Evolutionary conservation across 2,113 vertebrate species (phyloP).

Genomic region (Puntigrus tetrazona): DNA sequence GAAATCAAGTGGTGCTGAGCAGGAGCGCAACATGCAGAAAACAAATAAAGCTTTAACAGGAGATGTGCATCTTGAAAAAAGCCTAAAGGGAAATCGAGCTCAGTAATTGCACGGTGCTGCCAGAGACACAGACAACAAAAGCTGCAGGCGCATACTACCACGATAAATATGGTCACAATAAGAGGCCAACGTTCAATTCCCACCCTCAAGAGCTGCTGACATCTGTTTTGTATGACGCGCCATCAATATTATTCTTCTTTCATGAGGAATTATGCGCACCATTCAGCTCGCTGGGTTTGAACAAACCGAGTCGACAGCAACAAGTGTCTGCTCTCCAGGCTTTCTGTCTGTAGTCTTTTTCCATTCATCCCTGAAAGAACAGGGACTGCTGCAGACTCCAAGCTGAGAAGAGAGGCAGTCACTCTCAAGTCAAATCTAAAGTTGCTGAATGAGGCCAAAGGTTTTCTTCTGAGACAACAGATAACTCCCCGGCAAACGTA

Average conservation of each 20-base stretch:
- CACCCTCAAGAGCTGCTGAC: neutral
- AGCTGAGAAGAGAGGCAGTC: conserved; percentile 28
- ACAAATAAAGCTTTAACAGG: neutral
- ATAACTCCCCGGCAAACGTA: conserved; percentile 11
- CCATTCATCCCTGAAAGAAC: conserved; percentile 31
- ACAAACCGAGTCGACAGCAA: conserved; percentile 18
- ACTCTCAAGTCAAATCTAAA: conserved; percentile 46
- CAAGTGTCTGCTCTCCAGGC: conserved; percentile 32
- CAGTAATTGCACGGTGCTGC: neutral
- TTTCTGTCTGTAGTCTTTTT: conserved; percentile 27
- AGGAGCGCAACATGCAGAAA: neutral
- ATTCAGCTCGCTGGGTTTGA: neutral
- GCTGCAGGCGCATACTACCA: neutral
- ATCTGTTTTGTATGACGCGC: neutral
- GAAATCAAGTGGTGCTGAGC: neutral
- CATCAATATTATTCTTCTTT: conserved; percentile 6
- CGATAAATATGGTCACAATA: conserved; percentile 5
- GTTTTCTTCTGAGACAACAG: conserved; percentile 37
- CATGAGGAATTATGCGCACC: conserved; percentile 22
- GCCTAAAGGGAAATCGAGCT: neutral
- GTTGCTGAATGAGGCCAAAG: conserved; percentile 44
- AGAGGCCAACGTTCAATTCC: neutral
- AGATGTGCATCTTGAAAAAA: conserved; percentile 1
- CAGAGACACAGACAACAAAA: neutral
- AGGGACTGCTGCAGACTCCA: conserved; percentile 18